Conservation (phyloP, 2,113 vertebrate species). For the Crotalus viridis region DNA sequence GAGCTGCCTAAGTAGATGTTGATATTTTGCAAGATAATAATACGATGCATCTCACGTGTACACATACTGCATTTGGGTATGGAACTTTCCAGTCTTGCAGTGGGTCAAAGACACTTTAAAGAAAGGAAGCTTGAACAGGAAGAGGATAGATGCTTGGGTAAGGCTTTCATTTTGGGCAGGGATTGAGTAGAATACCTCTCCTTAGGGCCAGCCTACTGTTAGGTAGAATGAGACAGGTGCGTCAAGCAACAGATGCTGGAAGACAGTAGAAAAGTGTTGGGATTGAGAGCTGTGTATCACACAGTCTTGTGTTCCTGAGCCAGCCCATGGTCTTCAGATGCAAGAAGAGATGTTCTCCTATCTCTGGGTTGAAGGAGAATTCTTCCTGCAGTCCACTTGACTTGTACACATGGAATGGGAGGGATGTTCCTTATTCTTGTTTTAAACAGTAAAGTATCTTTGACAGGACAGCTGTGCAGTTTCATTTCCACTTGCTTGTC, state of each 20-base stretch:
- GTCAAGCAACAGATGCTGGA: neutral
- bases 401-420: neutral
- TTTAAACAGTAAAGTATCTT: neutral
- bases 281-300: neutral
- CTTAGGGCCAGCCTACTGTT: neutral
- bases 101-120: neutral
- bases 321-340: neutral
- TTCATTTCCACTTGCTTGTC: neutral
- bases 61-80: neutral
- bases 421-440: neutral
- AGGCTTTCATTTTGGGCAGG: neutral
- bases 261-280: neutral
- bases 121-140: neutral
- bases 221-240: neutral
- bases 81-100: neutral
- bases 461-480: neutral
- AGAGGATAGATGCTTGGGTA: neutral
- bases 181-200: neutral
- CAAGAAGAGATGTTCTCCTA: neutral
- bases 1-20: neutral
- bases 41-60: neutral
- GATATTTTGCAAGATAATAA: neutral
- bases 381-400: neutral
- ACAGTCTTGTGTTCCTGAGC: neutral
- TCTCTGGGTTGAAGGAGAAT: neutral